These are phyloP conservation scores for Menidia beryllina DNA, from an alignment of 2,113 vertebrate genomes.

Conservation along the genomic window DNA sequence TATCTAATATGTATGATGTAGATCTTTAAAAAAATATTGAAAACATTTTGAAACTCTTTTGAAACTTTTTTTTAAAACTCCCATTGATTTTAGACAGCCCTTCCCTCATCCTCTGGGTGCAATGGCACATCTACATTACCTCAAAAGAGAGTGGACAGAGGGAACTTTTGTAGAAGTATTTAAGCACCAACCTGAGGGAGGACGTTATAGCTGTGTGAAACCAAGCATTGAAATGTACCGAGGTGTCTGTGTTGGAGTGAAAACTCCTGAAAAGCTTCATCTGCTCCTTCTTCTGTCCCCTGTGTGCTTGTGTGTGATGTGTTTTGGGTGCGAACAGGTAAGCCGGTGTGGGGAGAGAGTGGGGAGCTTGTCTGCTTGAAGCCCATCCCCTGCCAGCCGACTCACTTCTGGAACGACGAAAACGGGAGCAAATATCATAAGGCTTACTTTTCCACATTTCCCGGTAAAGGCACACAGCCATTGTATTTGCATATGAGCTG, in stretches of 20 bases:
- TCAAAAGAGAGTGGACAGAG: constrained; percentile 61
- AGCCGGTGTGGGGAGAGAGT: constrained; percentile 92
- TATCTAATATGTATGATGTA: no score
- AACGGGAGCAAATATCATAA: constrained; percentile 93
- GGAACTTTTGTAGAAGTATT: constrained; percentile 55
- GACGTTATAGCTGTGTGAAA: constrained; percentile 46
- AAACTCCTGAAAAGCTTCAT: background rate
- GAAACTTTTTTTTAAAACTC: no score
- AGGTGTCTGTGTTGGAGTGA: constrained; percentile 17
- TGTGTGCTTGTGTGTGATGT: background rate
- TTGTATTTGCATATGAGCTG: background rate
- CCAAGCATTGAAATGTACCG: constrained; percentile 35
- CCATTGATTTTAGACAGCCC: constrained; percentile 56
- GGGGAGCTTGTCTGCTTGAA: constrained; percentile 96
- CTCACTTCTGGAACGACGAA: constrained; percentile 97
- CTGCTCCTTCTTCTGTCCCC: background rate
- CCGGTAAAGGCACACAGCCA: constrained; percentile 78
- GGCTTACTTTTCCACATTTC: constrained; percentile 94
- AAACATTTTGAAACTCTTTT: no score
- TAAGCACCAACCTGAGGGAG: constrained; percentile 54
- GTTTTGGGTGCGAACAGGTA: constrained; percentile 80
- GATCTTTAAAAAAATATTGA: no score
- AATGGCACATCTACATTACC: constrained; percentile 38
- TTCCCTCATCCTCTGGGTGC: constrained; percentile 42
- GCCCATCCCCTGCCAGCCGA: constrained; percentile 95